Conservation (phyloP, 1,140 invertebrate species). For the Spodoptera frugiperda region DNA sequence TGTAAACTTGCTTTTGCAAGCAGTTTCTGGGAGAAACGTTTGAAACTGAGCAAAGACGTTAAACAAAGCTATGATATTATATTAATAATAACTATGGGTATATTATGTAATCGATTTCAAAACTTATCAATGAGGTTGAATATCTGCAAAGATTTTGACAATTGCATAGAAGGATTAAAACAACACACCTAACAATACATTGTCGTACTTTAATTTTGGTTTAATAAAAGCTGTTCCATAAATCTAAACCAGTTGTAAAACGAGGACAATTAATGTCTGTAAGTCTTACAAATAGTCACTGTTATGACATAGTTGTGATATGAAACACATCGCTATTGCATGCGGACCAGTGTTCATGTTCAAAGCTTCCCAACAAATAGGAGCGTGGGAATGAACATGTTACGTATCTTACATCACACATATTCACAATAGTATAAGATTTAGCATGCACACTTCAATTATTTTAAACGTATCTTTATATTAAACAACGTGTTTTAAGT, state of each 20-base stretch:
- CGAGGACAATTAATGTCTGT: too few species aligned
- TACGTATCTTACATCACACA: conserved; percentile 30
- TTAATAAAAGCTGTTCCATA: too few species aligned
- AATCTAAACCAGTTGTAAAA: too few species aligned
- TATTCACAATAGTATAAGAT: conserved; percentile 30
- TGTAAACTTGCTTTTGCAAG: conserved; percentile 12
- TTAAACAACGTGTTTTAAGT: conserved; percentile 30
- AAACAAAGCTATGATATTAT: not conserved
- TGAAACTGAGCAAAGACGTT: not conserved
- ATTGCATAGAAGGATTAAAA: too few species aligned
- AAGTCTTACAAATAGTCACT: conserved; percentile 4
- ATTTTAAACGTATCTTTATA: conserved; percentile 32
- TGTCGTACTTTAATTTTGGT: too few species aligned
- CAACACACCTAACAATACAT: too few species aligned
- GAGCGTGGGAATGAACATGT: conserved; percentile 36
- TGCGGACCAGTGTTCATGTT: not conserved
- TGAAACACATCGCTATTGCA: conserved; percentile 20
- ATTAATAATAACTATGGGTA: not conserved
- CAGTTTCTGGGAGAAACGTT: conserved; percentile 9
- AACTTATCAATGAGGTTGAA: too few species aligned
- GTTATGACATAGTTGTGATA: conserved; percentile 29
- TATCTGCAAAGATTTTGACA: too few species aligned
- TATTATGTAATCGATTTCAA: too few species aligned
- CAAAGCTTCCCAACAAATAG: conserved; percentile 24
- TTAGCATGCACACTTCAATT: conserved; percentile 35